Evolutionary conservation across 2,797 vertebrate genomes (phyloP).

Genomic region (Chelidonichthys spinosus): DNA sequence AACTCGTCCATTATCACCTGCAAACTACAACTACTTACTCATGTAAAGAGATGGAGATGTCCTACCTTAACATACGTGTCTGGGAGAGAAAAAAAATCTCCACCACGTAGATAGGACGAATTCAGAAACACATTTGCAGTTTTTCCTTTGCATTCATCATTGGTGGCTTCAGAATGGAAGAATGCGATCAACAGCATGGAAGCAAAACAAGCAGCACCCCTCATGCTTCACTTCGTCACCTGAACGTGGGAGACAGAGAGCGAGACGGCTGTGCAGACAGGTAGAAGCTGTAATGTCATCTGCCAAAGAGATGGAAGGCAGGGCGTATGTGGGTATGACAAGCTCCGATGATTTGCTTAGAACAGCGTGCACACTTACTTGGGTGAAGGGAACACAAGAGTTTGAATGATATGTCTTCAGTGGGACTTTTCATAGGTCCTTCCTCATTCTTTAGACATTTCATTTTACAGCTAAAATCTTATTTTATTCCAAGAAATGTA

Average conservation of each 20-base stretch:
- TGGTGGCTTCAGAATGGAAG: background rate
- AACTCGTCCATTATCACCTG: background rate
- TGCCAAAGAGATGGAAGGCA: conserved; percentile 7
- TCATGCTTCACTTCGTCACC: background rate
- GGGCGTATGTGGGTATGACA: background rate
- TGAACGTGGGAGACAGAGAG: background rate
- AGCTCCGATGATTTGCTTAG: background rate
- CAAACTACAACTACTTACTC: background rate
- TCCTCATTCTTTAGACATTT: background rate
- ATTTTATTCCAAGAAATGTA: background rate
- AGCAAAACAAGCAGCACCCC: background rate
- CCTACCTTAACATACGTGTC: background rate
- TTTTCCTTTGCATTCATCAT: conserved; percentile 2
- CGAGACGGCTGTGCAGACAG: background rate
- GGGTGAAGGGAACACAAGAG: background rate
- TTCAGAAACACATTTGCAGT: background rate
- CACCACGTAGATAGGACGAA: background rate
- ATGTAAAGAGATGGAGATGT: background rate
- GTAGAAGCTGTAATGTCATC: background rate
- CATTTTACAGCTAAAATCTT: background rate
- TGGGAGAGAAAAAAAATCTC: background rate
- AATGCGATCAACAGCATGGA: background rate
- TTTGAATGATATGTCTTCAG: background rate
- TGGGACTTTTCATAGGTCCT: background rate
- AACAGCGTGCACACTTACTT: background rate